Evolutionary conservation across 2,888 invertebrate species (phyloP).

Genomic region (Gastrophysa polygoni): DNA sequence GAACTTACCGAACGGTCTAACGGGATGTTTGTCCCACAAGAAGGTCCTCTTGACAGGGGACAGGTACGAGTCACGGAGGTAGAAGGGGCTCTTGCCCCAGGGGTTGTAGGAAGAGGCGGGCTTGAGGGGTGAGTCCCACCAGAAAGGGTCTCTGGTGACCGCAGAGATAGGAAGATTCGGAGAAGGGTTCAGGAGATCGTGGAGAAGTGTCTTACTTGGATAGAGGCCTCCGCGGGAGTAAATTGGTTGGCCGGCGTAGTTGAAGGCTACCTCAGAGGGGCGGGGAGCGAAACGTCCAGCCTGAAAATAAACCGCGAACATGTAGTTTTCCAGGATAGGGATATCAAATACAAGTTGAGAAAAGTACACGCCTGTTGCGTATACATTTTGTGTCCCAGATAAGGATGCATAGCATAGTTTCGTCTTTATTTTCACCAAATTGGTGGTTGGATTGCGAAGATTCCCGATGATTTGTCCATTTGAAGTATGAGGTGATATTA

Average conservation of each 20-base stretch:
- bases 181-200: constrained; percentile 80
- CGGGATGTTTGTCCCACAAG: constrained; percentile 90
- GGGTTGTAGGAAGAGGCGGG: constrained; percentile 70
- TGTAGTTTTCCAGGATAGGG: too few species aligned
- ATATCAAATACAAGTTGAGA: too few species aligned
- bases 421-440: too few species aligned
- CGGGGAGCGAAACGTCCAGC: constrained; percentile 72
- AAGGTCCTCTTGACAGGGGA: constrained; percentile 90
- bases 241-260: constrained; percentile 79
- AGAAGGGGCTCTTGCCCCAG: constrained; percentile 76
- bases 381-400: too few species aligned
- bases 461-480: too few species aligned
- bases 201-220: constrained; percentile 60
- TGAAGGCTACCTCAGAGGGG: constrained; percentile 73
- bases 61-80: constrained; percentile 85
- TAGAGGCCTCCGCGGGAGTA: constrained; percentile 64
- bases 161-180: constrained; percentile 78
- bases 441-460: too few species aligned
- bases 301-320: constrained; percentile 43
- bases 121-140: constrained; percentile 83
- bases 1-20: constrained; percentile 87
- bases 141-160: constrained; percentile 87
- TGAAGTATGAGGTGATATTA: too few species aligned
- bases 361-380: too few species aligned
- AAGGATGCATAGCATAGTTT: too few species aligned